These are phyloP conservation scores for Sipha maydis DNA, from an alignment of 2,888 invertebrate genomes.

Conservation along the genomic window DNA sequence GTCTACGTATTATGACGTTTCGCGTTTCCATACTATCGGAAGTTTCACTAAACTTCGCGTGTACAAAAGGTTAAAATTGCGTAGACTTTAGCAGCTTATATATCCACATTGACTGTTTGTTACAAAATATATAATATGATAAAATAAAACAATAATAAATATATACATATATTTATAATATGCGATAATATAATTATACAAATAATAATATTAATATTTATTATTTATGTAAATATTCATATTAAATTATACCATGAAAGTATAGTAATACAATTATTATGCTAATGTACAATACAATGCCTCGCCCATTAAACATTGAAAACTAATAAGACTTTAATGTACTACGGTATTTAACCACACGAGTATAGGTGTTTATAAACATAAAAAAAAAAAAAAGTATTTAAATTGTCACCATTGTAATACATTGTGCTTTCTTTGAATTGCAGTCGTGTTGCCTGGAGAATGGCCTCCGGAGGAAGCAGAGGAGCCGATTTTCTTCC, in stretches of 20 bases:
- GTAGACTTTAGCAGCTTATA: background rate
- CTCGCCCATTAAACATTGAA: no score
- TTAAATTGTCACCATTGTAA: constrained; percentile 8
- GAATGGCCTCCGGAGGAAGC: constrained; percentile 50
- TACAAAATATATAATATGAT: background rate
- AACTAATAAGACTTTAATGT: no score
- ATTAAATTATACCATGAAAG: no score
- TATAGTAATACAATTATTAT: no score
- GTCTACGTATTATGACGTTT: background rate
- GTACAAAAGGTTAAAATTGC: background rate
- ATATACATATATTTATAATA: no score
- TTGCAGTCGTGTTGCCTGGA: constrained; percentile 47
- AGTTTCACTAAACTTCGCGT: background rate
- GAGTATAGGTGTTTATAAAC: background rate
- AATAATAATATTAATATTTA: no score
- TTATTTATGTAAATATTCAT: no score
- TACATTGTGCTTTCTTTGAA: background rate
- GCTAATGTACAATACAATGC: no score
- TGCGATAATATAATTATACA: no score
- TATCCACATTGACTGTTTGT: background rate
- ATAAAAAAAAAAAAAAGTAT: background rate
- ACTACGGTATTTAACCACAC: no score
- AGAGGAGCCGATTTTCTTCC: constrained; percentile 51
- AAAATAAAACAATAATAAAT: no score
- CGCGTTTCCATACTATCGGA: background rate